phyloP scores from a whole-genome alignment of 2,797 vertebrate species.

The Tarsius wallacei region DNA sequence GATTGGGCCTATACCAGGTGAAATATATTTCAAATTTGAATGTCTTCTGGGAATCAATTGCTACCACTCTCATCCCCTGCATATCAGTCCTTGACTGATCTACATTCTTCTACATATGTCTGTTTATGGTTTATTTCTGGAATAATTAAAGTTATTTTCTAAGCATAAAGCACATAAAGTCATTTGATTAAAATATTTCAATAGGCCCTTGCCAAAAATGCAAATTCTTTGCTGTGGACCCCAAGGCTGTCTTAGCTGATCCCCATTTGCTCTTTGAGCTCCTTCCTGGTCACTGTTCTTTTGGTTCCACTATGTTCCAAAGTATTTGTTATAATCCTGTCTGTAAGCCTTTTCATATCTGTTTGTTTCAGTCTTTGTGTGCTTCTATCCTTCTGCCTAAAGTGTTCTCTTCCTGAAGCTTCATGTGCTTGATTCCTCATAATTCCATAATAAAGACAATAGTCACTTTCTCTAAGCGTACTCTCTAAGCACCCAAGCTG shows the following conservation, averaged over 20 bases:
- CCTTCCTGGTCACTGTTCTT: fast-evolving
- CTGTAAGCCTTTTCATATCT: neutral
- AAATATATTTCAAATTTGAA: fast-evolving
- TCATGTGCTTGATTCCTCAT: neutral
- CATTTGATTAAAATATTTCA: neutral
- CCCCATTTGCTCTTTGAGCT: fast-evolving
- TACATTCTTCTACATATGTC: neutral
- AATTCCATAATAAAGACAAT: neutral
- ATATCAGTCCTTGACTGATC: too few relatives aligned
- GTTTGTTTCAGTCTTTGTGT: neutral
- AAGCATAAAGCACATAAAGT: neutral
- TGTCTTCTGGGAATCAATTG: neutral
- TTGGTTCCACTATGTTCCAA: neutral
- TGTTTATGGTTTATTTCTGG: neutral
- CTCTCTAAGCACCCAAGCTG: fast-evolving
- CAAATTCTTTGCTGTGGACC: fast-evolving
- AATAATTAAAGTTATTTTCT: neutral
- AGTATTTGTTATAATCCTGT: neutral
- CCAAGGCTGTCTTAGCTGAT: fast-evolving
- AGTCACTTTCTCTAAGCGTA: too few relatives aligned
- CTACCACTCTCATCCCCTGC: fast-evolving
- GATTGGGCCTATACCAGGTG: fast-evolving
- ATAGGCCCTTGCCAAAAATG: too few relatives aligned
- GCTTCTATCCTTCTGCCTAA: neutral
- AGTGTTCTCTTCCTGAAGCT: neutral